These are phyloP conservation scores for Cosmorhoe ocellata DNA, from an alignment of 2,888 invertebrate species.

Conservation along the genomic window DNA sequence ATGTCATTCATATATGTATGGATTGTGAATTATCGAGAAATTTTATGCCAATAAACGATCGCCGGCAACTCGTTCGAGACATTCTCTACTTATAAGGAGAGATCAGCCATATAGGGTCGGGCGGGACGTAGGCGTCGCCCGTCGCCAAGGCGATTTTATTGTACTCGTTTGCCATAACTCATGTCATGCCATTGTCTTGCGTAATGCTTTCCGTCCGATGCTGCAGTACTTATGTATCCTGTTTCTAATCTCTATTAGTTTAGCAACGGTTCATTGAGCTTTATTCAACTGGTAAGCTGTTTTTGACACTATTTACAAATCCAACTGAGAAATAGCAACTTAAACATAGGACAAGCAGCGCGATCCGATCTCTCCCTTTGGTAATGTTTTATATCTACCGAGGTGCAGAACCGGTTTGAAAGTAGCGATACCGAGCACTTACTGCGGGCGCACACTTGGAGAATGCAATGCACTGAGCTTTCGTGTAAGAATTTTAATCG, in stretches of 20 bases:
- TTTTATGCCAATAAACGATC: constrained; percentile 59
- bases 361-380: constrained; percentile 42
- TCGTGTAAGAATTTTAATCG: constrained; percentile 66
- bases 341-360: constrained; percentile 41
- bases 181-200: constrained; percentile 67
- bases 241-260: constrained; percentile 45
- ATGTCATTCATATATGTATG: constrained; percentile 45
- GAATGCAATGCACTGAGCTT: constrained; percentile 54
- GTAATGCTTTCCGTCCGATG: constrained; percentile 56
- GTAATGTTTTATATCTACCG: constrained; percentile 40
- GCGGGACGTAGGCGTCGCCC: constrained; percentile 66
- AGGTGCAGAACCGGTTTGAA: constrained; percentile 65
- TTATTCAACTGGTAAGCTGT: constrained; percentile 61
- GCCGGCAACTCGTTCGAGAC: constrained; percentile 53
- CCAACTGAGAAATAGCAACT: constrained; percentile 8
- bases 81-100: constrained; percentile 70
- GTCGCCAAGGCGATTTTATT: constrained; percentile 55
- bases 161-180: constrained; percentile 52
- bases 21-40: constrained; percentile 54
- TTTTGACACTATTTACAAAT: constrained; percentile 26
- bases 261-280: constrained; percentile 65
- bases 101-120: constrained; percentile 67
- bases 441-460: constrained; percentile 45
- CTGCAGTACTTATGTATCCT: constrained; percentile 62
- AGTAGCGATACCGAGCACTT: constrained; percentile 50